Evolutionary conservation across 2,888 invertebrate species (phyloP).

Genomic region (Hermodice carunculata): DNA sequence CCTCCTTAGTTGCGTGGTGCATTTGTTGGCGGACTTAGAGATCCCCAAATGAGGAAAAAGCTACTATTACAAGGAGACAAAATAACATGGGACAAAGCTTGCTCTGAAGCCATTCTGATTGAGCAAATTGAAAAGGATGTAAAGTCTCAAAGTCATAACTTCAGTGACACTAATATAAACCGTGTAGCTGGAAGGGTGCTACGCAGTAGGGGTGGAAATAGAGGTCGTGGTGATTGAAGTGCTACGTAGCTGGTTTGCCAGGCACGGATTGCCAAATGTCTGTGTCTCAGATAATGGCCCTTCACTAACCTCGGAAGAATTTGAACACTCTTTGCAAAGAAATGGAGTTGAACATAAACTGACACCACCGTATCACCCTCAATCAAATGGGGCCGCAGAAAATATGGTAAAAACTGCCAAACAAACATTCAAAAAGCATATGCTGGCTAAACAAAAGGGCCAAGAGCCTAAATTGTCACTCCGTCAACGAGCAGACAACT

Average conservation of each 20-base stretch:
- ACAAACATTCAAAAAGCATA: background rate
- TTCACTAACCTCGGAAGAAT: conserved; percentile 4
- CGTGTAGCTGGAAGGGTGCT: too few relatives aligned
- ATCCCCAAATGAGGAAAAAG: too few relatives aligned
- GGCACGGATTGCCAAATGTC: conserved; percentile 6
- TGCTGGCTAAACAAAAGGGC: conserved; percentile 1
- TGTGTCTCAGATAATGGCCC: conserved; percentile 21
- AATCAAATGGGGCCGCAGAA: conserved; percentile 12
- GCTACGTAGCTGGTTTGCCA: background rate
- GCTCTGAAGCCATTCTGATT: too few relatives aligned
- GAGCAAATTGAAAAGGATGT: too few relatives aligned
- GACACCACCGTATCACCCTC: conserved; percentile 12
- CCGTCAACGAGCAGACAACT: background rate
- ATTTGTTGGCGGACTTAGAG: too few relatives aligned
- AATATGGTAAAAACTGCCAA: background rate
- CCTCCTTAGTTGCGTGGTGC: too few relatives aligned
- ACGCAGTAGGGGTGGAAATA: too few relatives aligned
- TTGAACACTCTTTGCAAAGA: background rate
- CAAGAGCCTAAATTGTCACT: background rate
- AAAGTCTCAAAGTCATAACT: too few relatives aligned
- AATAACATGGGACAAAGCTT: too few relatives aligned
- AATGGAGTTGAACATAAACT: conserved; percentile 14
- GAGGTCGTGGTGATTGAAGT: background rate
- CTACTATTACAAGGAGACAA: too few relatives aligned
- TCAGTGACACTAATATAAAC: too few relatives aligned